Evolutionary conservation across 2,797 vertebrate genomes (phyloP), one percentile per base, ranked within the genome.

Genomic region (Ctenopoma kingsleyae): DNA sequence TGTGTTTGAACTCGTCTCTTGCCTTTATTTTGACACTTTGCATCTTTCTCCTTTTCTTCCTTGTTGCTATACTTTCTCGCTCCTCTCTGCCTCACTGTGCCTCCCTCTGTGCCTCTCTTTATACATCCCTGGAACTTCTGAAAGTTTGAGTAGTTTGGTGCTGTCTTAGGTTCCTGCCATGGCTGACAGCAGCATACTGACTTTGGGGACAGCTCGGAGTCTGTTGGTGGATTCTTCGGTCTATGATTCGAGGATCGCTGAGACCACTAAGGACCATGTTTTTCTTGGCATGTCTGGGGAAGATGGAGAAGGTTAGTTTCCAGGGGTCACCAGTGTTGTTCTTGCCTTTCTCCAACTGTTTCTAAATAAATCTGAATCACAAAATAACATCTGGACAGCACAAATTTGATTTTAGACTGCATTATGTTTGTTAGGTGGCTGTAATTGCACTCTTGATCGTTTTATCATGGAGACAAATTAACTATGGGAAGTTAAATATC

Each of bases 161-260:
- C 71, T 70, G 74, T 73, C 76, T 62, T 22, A 52, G 61, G 51
- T 71, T 81, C 75, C 81, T 53, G 80, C 64, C 84, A 99, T 99
- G 98, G 95, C 96, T 93, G 97, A 98, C 90, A 96, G 75, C 89
- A 97, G 96, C 78, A 90, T 88, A 2, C 38, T 96, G 81, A 90
- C 93, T 55, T 92, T 94, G 13, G 94, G 95, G 84, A 78, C 90
- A 0, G 93, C 93, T 66, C 95, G 89, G 71, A 96, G 96, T 91
- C 92, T 97, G 70, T 82, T 99, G 88, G 95, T 94, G 76, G 97
- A 99, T 90, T 95, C 94, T 71, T 98, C 97, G 9, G 94, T 96
- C 76, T 96, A 94, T 73, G 97, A 99, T 82, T 97, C 95, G 27
- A 97, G 95, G 91, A 90, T 96, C 67, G 90, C 84, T 2, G 98